phyloP scores from a whole-genome alignment of 2,888 invertebrate genomes.

The Itoplectis maculator region DNA sequence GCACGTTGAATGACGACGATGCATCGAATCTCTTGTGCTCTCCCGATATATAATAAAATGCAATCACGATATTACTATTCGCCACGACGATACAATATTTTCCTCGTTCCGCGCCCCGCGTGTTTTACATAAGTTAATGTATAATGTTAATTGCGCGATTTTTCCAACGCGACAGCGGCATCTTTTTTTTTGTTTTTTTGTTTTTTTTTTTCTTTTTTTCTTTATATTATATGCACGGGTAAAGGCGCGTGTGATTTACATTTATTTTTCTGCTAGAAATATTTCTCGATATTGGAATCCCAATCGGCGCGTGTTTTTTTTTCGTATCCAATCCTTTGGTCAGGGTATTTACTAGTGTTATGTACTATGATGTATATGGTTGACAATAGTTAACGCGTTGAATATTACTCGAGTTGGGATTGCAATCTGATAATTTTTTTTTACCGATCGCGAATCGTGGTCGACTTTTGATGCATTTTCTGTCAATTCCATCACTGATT shows the following conservation, averaged over 20 bases:
- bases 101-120: conserved; percentile 7
- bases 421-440: conserved; percentile 35
- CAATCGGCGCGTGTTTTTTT: conserved; percentile 28
- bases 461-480: neutral
- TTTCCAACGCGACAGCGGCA: conserved; percentile 63
- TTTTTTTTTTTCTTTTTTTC: conserved; percentile 17
- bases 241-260: conserved; percentile 60
- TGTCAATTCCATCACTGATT: too few species aligned
- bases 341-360: conserved; percentile 24
- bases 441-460: conserved; percentile 28
- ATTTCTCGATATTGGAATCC: conserved; percentile 26
- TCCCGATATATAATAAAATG: conserved; percentile 35
- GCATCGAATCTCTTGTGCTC: conserved; percentile 34
- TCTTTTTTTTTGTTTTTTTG: conserved; percentile 29
- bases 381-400: conserved; percentile 43
- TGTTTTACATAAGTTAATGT: conserved; percentile 21
- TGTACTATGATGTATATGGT: conserved; percentile 34
- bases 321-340: conserved; percentile 50
- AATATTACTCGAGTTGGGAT: conserved; percentile 46
- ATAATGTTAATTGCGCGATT: conserved; percentile 63
- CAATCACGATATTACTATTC: conserved; percentile 45
- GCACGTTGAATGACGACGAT: conserved; percentile 41
- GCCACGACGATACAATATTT: conserved; percentile 7
- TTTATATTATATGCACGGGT: conserved; percentile 46
- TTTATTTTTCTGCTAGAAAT: conserved; percentile 17